phyloP scores from a whole-genome alignment of 1,140 invertebrate genomes.

The Philotrypesis tridentata region DNA sequence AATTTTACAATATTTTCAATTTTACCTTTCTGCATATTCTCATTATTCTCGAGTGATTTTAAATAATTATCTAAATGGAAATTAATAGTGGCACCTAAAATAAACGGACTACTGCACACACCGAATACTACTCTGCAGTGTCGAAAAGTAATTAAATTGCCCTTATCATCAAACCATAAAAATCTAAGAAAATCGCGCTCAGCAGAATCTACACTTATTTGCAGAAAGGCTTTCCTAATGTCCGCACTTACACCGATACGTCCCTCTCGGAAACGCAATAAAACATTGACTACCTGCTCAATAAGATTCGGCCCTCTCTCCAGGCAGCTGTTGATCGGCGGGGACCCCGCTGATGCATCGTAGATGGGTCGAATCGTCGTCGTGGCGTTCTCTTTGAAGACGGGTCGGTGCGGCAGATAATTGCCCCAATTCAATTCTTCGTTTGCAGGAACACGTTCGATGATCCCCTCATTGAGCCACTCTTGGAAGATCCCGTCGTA shows the following conservation, averaged over 20 bases:
- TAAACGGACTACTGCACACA: conserved; percentile 42
- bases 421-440: too few relatives aligned
- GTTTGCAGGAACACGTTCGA: too few relatives aligned
- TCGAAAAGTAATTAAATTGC: conserved; percentile 12
- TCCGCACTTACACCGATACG: not conserved
- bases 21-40: too few relatives aligned
- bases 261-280: conserved; percentile 43
- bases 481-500: too few relatives aligned
- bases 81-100: not conserved
- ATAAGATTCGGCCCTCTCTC: conserved; percentile 65
- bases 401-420: too few relatives aligned
- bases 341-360: conserved; percentile 21
- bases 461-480: too few relatives aligned
- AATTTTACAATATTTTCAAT: too few relatives aligned
- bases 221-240: not conserved
- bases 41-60: too few relatives aligned
- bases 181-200: not conserved
- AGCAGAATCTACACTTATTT: not conserved
- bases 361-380: too few relatives aligned
- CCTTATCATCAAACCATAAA: not conserved
- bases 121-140: conserved; percentile 54
- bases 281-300: conserved; percentile 63
- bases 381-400: too few relatives aligned
- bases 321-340: conserved; percentile 56
- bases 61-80: conserved; percentile 10